These are phyloP conservation scores for Meriones psammophilus DNA, from an alignment of 2,797 vertebrate genomes.

Conservation along the genomic window DNA sequence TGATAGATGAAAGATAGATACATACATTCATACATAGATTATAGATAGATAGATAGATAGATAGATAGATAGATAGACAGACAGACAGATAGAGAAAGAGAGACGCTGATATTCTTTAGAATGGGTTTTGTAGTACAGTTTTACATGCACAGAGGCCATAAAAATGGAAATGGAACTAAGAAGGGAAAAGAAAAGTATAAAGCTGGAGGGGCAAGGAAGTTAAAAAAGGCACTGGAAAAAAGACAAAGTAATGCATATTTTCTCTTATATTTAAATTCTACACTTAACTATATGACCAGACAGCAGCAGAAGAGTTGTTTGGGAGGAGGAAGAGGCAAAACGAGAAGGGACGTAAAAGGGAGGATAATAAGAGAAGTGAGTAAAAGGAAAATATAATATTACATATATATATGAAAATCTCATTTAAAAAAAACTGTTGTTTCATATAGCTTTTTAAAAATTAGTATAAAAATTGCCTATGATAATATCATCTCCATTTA, in stretches of 20 bases:
- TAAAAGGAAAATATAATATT: background rate
- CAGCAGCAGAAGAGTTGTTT: background rate
- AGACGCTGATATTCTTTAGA: background rate
- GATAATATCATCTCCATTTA: background rate
- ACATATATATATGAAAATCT: background rate
- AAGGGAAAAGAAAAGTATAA: background rate
- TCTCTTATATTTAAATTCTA: background rate
- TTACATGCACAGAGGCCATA: background rate
- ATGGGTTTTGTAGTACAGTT: background rate
- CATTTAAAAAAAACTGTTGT: background rate
- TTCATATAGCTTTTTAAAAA: background rate
- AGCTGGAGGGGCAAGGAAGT: background rate
- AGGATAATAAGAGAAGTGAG: background rate
- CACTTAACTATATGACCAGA: background rate
- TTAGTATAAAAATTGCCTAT: background rate
- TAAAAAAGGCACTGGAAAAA: background rate
- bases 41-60: background rate
- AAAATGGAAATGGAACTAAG: background rate
- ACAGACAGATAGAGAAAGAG: background rate
- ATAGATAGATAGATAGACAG: background rate
- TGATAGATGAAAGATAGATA: background rate
- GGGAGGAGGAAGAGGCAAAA: background rate
- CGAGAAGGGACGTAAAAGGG: background rate
- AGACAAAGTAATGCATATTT: background rate
- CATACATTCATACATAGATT: background rate